Percentiles rank a stretch among this genome's conserved stretches.
Conservation (phyloP, 1,140 invertebrate genomes). For the Brachionus plicatilis region DNA sequence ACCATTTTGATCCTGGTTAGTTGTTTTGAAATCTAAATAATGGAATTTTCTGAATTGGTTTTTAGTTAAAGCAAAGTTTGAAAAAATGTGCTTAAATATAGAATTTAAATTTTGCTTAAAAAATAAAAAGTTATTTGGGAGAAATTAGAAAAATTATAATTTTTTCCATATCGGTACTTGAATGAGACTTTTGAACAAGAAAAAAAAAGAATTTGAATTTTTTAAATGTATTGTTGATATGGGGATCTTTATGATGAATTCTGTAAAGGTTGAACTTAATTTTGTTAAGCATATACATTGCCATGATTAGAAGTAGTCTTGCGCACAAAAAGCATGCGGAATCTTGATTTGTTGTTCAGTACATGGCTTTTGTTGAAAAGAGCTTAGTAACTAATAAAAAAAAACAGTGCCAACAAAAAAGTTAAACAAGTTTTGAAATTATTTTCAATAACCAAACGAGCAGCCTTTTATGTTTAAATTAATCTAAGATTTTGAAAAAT, state of each 20-base stretch:
- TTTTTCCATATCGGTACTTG: not conserved
- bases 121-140: not conserved
- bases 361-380: too few relatives aligned
- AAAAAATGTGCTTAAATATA: conserved; percentile 12
- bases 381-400: not conserved
- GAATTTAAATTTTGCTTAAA: conserved; percentile 9
- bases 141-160: not conserved
- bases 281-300: not conserved
- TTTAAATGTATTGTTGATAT: conserved; percentile 10
- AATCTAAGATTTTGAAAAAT: not conserved
- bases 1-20: conserved; percentile 8
- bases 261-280: not conserved
- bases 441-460: not conserved
- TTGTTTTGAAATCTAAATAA: not conserved
- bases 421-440: not conserved
- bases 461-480: not conserved
- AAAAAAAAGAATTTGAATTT: not conserved
- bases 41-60: not conserved
- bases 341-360: too few relatives aligned
- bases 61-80: not conserved
- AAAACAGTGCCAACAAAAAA: not conserved
- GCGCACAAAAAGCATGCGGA: not conserved
- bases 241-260: not conserved
- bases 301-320: not conserved
- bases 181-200: not conserved